These are phyloP conservation scores for Hexactinellida sp. DNA, from an alignment of 37 sponge, comb jelly and placozoan species.

Conservation along the genomic window DNA sequence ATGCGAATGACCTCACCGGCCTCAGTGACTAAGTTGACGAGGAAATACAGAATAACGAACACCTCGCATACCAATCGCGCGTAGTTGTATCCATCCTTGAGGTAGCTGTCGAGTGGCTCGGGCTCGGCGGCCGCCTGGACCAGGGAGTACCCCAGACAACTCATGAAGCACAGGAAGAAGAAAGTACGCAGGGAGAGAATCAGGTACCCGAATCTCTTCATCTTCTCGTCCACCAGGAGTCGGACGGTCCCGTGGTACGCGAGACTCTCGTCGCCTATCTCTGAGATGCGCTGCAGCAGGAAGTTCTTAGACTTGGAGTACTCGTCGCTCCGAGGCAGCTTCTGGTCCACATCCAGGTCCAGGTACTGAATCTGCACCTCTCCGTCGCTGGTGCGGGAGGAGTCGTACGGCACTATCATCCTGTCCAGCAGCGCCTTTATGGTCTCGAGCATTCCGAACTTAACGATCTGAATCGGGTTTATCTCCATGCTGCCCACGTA, in stretches of 20 bases:
- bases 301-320: background rate
- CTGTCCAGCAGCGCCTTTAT: background rate
- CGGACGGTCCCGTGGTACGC: constrained; percentile 8
- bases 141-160: background rate
- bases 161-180: background rate
- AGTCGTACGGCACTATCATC: background rate
- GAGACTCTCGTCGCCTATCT: background rate
- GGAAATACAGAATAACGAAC: background rate
- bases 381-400: background rate
- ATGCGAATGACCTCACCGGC: background rate
- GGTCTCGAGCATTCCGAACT: background rate
- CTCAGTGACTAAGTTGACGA: background rate
- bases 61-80: background rate
- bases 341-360: background rate
- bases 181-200: background rate
- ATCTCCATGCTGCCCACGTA: background rate
- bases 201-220: background rate
- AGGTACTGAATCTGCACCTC: background rate
- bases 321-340: background rate
- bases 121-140: background rate
- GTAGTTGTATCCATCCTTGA: background rate
- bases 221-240: background rate
- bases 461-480: background rate
- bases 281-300: background rate
- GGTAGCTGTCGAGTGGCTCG: background rate